Conservation (phyloP, 2,113 vertebrate species). For the pig (Sus scrofa) region DNA sequence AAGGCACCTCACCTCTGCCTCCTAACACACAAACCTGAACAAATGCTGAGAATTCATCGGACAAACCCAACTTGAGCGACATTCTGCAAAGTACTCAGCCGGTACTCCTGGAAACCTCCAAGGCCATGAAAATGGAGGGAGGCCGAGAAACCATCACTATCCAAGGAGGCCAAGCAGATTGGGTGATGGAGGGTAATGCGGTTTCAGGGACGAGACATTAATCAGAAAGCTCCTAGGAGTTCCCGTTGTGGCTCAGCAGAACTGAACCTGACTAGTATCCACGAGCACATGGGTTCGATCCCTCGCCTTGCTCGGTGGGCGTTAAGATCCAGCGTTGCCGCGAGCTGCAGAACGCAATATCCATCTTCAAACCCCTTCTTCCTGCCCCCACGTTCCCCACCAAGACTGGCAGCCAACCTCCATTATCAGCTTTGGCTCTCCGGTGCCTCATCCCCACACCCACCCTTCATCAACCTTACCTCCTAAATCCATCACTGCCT, state of each 20-base stretch:
- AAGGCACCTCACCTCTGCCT: neutral
- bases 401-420: neutral
- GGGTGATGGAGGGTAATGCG: fast-evolving
- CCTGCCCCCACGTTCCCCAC: neutral
- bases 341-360: neutral
- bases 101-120: neutral
- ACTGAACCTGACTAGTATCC: too few relatives aligned
- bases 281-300: too few relatives aligned
- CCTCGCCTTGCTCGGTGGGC: too few relatives aligned
- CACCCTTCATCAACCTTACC: too few relatives aligned
- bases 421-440: neutral
- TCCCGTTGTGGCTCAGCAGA: too few relatives aligned
- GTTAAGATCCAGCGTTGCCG: too few relatives aligned
- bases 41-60: neutral
- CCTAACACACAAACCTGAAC: neutral
- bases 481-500: neutral
- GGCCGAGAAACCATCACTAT: fast-evolving
- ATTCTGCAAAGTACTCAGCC: too few relatives aligned
- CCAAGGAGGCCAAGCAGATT: neutral
- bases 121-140: neutral
- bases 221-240: neutral
- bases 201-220: fast-evolving
- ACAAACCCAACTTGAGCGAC: neutral
- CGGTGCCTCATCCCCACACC: neutral
- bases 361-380: neutral